These are phyloP conservation scores for Drosophila greeni DNA, from an alignment of 2,888 invertebrate genomes.

Conservation along the genomic window DNA sequence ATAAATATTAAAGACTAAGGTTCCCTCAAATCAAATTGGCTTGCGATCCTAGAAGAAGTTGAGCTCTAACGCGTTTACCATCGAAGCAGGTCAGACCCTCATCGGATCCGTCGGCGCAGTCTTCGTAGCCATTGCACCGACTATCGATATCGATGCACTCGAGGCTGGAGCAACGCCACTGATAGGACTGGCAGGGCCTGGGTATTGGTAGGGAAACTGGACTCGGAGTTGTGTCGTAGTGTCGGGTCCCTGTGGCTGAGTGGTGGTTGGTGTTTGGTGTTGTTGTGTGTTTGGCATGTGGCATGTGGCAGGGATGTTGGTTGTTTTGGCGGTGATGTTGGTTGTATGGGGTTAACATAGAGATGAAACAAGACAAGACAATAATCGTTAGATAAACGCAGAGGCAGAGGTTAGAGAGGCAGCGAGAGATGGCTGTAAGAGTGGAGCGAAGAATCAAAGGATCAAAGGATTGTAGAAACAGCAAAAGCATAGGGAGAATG, in stretches of 20 bases:
- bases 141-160: constrained; percentile 82
- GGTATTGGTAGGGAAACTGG: constrained; percentile 37
- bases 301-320: constrained; percentile 16
- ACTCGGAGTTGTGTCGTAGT: constrained; percentile 36
- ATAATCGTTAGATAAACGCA: constrained; percentile 13
- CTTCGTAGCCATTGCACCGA: constrained; percentile 81
- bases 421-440: neutral
- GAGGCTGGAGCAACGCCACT: constrained; percentile 83
- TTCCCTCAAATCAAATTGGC: neutral
- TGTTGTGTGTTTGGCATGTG: neutral
- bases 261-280: constrained; percentile 2
- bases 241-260: constrained; percentile 9
- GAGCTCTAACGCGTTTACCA: constrained; percentile 64
- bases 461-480: neutral
- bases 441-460: neutral
- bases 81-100: constrained; percentile 78
- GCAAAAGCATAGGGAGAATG: neutral
- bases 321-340: constrained; percentile 17
- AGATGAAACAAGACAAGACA: constrained; percentile 32
- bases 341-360: constrained; percentile 17
- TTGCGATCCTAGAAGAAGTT: neutral
- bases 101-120: constrained; percentile 83
- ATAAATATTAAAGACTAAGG: no score
- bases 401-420: constrained; percentile 8
- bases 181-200: constrained; percentile 68